Evolutionary conservation across 1,140 invertebrate species (phyloP), one percentile per base, ranked within the genome.

Genomic region (Hyles vespertilio): DNA sequence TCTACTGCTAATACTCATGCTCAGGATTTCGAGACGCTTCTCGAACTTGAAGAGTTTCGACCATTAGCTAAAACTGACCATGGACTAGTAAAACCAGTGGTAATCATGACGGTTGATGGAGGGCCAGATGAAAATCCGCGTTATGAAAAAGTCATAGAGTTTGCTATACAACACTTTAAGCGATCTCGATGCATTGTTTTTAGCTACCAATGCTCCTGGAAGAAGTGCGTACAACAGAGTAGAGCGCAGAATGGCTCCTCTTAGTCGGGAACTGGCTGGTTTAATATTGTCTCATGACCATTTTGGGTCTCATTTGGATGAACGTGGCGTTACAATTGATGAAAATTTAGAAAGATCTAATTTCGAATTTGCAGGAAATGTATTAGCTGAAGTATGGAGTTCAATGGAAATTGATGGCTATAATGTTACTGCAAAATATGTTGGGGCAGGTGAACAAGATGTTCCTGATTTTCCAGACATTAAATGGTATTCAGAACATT

Each of bases 301-400:
- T 87, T 65, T 75, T 89, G 36, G 36, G 36, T 36, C 36, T 36
- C 36, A 36, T 36, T 36, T 36, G 43, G 72, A 87, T 71, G 62
- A 70, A 58, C 56, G 63, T 58, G 74, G 77, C 60, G 64, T 73
- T 63, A 85, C 79, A 59, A 75, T 81, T 61, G 70, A 89, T 77
- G 56, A 64, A 65, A 44, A 71, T 53, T 67, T 77, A 63, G 74
- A 79, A 72, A 72, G 49, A 63, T 61, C 32, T 47, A 69, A 68
- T 72, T 72, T 69, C 55, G 56, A 69, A 48, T 65, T 70, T 71
- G 70, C 67, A 59, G 72, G 67, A 68, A 61, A 69, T 57, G 65
- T 63, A 51, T 61, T 69, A 61, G 69, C 72, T 58, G 63, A 72
- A 62, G 62, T 70, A 62, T 68, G 68, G 65, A 74, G 61, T 64